Base-by-base conservation (phyloP, 2,797 vertebrate species). In the Rhyacichthys aspro region DNA sequence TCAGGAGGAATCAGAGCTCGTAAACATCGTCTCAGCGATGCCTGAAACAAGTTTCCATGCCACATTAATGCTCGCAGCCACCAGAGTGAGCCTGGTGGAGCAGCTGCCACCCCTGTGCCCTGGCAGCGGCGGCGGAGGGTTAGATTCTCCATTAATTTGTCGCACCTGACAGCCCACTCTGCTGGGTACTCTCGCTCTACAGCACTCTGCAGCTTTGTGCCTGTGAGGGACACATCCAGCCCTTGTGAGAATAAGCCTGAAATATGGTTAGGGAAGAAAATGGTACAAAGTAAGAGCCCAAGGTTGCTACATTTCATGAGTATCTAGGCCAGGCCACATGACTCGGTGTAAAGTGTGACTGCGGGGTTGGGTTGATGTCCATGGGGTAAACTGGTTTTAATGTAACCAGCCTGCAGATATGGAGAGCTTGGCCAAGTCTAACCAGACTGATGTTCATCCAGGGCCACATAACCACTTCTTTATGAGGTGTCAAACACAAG, bases 141-240 rank as follows among this genome's bases (percentile, higher is more conserved):
- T 74, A 56, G 75, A 84, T 85, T 86, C 83, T 79, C 81, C 82
- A 85, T 85, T 88, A 87, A 90, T 89, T 86, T 89, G 83, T 84
- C 42, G 79, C 81, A 85, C 79, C 85, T 88, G 88, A 88, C 88
- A 86, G 82, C 74, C 68, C 53, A 66, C 63, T 82, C 83, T 78
- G 79, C 73, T 76, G 84, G 88, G 81, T 77, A 70, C 72, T 69
- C 66, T 81, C 63, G 64, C 42, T 81, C 82, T 74, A 75, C 81
- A 72, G 64, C 71, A 84, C 81, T 83, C 79, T 87, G 65, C 79
- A 70, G 67, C 74, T 79, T 56, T 63, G 79, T 86, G 84, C 82
- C 83, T 85, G 17, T 52, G 49, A 84, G 83, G 83, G 82, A 86
- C 77, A 62, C 44, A 43, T 73, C 73, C 57, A 67, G 63, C 66